Base-by-base conservation (phyloP, 2,797 vertebrate species). In the Urophycis tenuis region DNA sequence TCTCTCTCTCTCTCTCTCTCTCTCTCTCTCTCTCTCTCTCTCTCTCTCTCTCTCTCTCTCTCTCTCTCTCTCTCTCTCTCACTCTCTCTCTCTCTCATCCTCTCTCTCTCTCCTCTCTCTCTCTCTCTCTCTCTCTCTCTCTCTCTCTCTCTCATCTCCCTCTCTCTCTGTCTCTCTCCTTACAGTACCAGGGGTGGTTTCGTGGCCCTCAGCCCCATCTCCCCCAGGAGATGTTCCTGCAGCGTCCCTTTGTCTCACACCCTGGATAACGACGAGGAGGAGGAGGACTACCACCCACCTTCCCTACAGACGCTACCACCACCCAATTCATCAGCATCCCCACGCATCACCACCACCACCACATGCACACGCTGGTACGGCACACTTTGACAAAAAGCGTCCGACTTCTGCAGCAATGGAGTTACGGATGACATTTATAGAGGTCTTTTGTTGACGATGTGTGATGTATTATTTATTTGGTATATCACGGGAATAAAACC, bases 191-290 rank as follows among this genome's bases (percentile, higher is more conserved):
- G 94, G 82, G 94, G 94, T 0, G 95, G 95, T 69, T 98, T 95
- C 78, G 90, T 95, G 81, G 96, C 96, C 0, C 93, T 98, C 80
- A 98, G 96, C 82, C 97, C 97, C 0, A 93, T 98, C 83, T 98
- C 97, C 0, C 96, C 96, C 96, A 97, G 89, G 96, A 99, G 82
- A 95, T 98, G 91, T 97, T 98, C 91, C 92, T 97, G 88, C 93
- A 96, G 88, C 95, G 25, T 29, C 60, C 60, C 96, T 0, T 92
- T 94, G 86, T 92, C 87, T 75, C 85, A 49, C 33, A 89, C 91
- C 72, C 79, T 83, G 78, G 87, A 89, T 30, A 85, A 88, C 69
- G 82, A 83, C 3, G 74, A 80, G 45, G 86, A 93, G 87, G 94
- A 87, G 82, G 94, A 0, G 69, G 93, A 74, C 86, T 95, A 93